Evolutionary conservation across 2,888 invertebrate genomes (phyloP).

Genomic region (Bimastos eiseni): DNA sequence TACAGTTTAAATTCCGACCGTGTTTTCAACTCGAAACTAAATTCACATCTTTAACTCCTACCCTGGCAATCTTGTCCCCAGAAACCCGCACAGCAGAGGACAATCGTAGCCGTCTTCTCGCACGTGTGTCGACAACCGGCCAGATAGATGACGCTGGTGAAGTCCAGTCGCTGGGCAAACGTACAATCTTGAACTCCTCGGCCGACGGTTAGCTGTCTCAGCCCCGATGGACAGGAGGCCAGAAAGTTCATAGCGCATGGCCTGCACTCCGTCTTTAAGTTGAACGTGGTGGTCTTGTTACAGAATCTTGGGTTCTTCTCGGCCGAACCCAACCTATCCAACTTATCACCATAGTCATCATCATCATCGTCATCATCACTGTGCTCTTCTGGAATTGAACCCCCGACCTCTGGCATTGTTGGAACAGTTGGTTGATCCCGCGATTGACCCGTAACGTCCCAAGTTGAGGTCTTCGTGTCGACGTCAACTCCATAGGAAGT

Average conservation of each 20-base stretch:
- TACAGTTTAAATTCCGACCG: too few relatives aligned
- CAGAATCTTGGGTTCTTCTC: constrained; percentile 38
- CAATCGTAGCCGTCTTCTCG: constrained; percentile 29
- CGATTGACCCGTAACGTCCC: background rate
- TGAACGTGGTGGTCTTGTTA: constrained; percentile 34
- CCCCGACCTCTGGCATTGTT: background rate
- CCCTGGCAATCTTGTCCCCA: constrained; percentile 52
- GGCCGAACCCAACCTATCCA: background rate
- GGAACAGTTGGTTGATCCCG: background rate
- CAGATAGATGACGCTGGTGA: constrained; percentile 31
- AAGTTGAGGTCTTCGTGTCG: background rate
- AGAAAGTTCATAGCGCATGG: constrained; percentile 10
- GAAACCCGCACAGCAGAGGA: constrained; percentile 48
- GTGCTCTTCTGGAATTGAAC: background rate
- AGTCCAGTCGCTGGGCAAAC: constrained; percentile 31
- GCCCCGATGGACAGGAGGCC: background rate
- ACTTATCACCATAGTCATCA: background rate
- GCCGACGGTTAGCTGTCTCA: background rate
- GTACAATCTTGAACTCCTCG: background rate
- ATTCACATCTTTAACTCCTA: constrained; percentile 37
- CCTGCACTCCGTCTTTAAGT: constrained; percentile 38
- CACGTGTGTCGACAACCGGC: constrained; percentile 48
- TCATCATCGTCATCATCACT: background rate
- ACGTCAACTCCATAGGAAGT: background rate
- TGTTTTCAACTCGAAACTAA: constrained; percentile 16